Percentiles rank a stretch among this genome's conserved stretches.
These are phyloP conservation scores for Chelmon rostratus DNA, from an alignment of 2,797 vertebrate genomes.

Conservation along the genomic window DNA sequence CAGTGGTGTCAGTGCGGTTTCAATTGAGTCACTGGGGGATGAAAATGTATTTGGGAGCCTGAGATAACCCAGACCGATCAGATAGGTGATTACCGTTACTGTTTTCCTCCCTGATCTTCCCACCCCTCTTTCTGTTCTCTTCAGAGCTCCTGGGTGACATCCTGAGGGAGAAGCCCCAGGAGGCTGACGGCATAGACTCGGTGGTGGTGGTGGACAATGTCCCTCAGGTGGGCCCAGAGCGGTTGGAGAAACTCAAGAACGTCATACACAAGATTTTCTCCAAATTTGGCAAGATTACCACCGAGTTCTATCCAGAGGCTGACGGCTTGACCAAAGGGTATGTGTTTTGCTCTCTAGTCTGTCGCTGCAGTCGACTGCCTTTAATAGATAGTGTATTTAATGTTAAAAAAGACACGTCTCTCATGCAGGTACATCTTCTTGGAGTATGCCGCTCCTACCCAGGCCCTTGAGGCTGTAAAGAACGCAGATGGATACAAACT, in stretches of 20 bases:
- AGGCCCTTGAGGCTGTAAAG: slow-evolving; percentile 95
- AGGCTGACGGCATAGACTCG: slow-evolving; percentile 97
- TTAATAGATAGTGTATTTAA: not conserved
- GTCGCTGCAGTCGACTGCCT: no score
- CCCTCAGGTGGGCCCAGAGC: slow-evolving; percentile 95
- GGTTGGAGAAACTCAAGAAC: slow-evolving; percentile 96
- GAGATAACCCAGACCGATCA: not conserved
- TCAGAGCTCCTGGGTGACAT: slow-evolving; percentile 92
- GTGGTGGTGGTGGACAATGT: slow-evolving; percentile 97
- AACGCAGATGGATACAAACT: slow-evolving; percentile 97
- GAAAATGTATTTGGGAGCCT: not conserved
- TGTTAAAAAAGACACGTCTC: not conserved
- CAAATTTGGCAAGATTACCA: slow-evolving; percentile 98
- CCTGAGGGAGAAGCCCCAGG: slow-evolving; percentile 91
- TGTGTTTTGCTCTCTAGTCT: not conserved
- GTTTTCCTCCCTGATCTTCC: not conserved
- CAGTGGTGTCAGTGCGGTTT: not conserved
- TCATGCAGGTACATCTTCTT: slow-evolving; percentile 94
- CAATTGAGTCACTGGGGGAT: not conserved
- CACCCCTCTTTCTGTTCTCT: not conserved
- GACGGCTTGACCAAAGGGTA: slow-evolving; percentile 97
- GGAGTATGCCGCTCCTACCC: slow-evolving; percentile 92
- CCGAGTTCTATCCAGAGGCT: slow-evolving; percentile 95
- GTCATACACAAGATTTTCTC: slow-evolving; percentile 99
- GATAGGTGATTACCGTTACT: not conserved